Conservation (phyloP, 37 sponge, comb jelly and placozoan genomes). For the Lycopodina hypogea region DNA sequence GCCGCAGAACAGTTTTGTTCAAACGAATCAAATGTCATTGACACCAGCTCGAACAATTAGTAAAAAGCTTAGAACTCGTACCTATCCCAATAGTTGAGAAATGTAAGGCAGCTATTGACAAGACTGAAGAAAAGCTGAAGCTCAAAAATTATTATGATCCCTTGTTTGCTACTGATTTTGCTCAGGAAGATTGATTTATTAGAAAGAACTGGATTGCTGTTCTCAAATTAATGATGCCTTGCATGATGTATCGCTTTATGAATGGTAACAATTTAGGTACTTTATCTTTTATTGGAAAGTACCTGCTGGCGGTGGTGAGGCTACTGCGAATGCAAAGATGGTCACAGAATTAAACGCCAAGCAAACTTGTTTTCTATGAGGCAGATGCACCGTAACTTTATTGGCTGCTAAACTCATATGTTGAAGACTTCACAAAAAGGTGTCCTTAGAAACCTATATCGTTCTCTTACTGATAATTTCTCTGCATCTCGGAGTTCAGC, state of each 20-base stretch:
- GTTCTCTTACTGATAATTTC: constrained; percentile 4
- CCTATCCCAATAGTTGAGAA: background rate
- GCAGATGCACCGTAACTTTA: background rate
- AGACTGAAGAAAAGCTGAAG: background rate
- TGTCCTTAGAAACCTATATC: constrained; percentile 4
- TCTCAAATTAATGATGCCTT: background rate
- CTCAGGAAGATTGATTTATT: background rate
- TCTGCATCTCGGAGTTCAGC: background rate
- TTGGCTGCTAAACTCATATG: background rate
- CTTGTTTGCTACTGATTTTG: constrained; percentile 2
- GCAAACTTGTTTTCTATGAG: background rate
- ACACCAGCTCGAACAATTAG: background rate
- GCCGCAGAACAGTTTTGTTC: background rate
- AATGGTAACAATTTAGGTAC: constrained; percentile 15
- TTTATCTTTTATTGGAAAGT: constrained; percentile 5
- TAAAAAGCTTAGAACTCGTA: background rate
- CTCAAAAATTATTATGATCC: background rate
- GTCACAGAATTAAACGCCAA: constrained; percentile 1
- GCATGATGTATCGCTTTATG: background rate
- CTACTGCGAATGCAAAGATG: background rate
- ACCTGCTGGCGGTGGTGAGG: constrained; percentile 1
- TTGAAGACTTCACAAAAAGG: background rate
- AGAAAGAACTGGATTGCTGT: constrained; percentile 1
- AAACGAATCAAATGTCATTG: background rate
- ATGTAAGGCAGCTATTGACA: background rate